Conservation (phyloP, 2,797 vertebrate species). For the Pseudocheirus occidentalis region DNA sequence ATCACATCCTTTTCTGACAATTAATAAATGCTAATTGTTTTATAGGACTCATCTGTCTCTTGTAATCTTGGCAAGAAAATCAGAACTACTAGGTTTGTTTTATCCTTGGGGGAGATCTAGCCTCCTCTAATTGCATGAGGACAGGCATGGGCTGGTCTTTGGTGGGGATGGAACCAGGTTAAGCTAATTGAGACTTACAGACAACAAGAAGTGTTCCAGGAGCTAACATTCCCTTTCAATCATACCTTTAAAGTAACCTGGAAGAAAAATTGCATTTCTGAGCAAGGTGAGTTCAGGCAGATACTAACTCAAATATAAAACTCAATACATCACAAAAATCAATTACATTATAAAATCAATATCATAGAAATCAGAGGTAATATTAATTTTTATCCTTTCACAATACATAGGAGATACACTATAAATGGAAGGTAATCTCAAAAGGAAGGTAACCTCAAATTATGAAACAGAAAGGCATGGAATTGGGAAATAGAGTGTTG, state of each 20-base stretch:
- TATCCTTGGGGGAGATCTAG: neutral
- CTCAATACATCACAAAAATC: neutral
- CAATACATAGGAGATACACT: neutral
- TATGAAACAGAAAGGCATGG: neutral
- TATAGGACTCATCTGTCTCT: neutral
- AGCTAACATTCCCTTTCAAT: neutral
- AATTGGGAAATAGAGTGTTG: neutral
- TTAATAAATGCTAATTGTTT: neutral
- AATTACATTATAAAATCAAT: neutral
- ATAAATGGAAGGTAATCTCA: neutral
- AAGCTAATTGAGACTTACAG: neutral
- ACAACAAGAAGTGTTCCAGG: neutral
- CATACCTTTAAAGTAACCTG: neutral
- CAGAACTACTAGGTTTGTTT: neutral
- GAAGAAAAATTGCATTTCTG: neutral
- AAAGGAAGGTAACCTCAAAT: neutral
- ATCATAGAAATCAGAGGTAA: neutral
- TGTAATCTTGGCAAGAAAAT: neutral
- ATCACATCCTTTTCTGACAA: neutral
- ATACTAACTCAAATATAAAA: neutral
- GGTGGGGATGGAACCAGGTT: neutral
- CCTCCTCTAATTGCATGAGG: neutral
- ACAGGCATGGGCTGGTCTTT: neutral
- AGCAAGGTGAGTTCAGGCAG: neutral
- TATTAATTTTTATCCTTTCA: neutral